Evolutionary conservation across 2,113 vertebrate species (phyloP).

Genomic region (Pimephales promelas): DNA sequence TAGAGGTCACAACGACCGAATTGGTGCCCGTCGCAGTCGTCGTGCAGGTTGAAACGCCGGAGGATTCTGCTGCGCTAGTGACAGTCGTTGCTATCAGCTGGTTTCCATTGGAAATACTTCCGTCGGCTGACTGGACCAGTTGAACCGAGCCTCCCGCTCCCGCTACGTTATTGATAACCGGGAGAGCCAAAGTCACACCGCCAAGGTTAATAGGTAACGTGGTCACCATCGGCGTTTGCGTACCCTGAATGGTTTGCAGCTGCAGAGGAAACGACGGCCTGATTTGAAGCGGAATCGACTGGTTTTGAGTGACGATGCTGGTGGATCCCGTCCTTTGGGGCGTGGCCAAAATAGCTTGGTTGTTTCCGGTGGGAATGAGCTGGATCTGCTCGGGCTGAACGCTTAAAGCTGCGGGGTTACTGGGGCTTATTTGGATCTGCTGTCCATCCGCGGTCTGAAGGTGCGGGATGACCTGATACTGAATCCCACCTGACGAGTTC

Average conservation of each 20-base stretch:
- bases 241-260: slow-evolving; percentile 90
- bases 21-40: slow-evolving; percentile 61
- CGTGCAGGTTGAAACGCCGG: slow-evolving; percentile 73
- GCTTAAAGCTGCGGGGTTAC: slow-evolving; percentile 80
- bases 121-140: slow-evolving; percentile 86
- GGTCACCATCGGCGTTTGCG: slow-evolving; percentile 92
- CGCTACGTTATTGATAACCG: slow-evolving; percentile 91
- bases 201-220: slow-evolving; percentile 97
- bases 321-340: slow-evolving; percentile 82
- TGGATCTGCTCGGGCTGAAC: slow-evolving; percentile 89
- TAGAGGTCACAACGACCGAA: slow-evolving; percentile 70
- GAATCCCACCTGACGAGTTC: slow-evolving; percentile 86
- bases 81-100: slow-evolving; percentile 82
- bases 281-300: slow-evolving; percentile 92
- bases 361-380: slow-evolving; percentile 89
- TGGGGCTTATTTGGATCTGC: slow-evolving; percentile 91
- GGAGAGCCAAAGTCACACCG: slow-evolving; percentile 93
- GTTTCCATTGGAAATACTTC: slow-evolving; percentile 89
- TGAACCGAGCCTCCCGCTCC: slow-evolving; percentile 85
- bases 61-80: slow-evolving; percentile 78
- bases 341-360: slow-evolving; percentile 87
- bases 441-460: slow-evolving; percentile 94
- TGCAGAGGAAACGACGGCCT: slow-evolving; percentile 94
- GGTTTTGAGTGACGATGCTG: slow-evolving; percentile 87
- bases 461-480: slow-evolving; percentile 99